Conservation (phyloP, 37 sponge, comb jelly and placozoan genomes). For the Spongilla lacustris region DNA sequence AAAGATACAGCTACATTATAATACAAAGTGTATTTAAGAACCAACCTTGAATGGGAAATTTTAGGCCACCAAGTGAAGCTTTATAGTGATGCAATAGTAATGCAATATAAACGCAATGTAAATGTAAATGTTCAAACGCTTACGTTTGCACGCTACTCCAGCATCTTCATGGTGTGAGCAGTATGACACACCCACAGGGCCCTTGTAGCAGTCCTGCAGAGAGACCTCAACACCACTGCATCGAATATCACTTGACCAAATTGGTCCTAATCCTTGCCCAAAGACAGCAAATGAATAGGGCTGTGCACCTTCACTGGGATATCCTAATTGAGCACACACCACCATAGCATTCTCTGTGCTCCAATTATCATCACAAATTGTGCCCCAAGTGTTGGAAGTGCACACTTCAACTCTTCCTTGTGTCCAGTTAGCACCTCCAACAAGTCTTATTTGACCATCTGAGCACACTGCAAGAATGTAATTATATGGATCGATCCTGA, state of each 20-base stretch:
- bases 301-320: conserved; percentile 9
- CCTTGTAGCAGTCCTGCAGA: conserved; percentile 19
- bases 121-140: background rate
- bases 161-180: background rate
- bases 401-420: conserved; percentile 44
- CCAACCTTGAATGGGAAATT: background rate
- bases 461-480: conserved; percentile 2
- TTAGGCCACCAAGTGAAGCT: background rate
- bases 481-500: too few relatives aligned
- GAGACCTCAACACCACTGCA: conserved; percentile 22
- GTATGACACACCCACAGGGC: background rate
- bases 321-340: conserved; percentile 59
- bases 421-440: conserved; percentile 7
- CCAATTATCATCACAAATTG: conserved; percentile 63
- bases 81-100: background rate
- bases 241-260: conserved; percentile 27
- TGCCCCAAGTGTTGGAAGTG: conserved; percentile 42
- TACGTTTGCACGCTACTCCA: background rate
- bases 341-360: conserved; percentile 28
- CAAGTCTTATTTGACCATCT: conserved; percentile 12
- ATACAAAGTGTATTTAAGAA: background rate
- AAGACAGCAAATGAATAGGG: background rate
- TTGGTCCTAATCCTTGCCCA: conserved; percentile 24
- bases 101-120: background rate
- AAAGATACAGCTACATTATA: background rate